Evolutionary conservation across 1,140 invertebrate genomes (phyloP).

Genomic region (Cecropterus lyciades): DNA sequence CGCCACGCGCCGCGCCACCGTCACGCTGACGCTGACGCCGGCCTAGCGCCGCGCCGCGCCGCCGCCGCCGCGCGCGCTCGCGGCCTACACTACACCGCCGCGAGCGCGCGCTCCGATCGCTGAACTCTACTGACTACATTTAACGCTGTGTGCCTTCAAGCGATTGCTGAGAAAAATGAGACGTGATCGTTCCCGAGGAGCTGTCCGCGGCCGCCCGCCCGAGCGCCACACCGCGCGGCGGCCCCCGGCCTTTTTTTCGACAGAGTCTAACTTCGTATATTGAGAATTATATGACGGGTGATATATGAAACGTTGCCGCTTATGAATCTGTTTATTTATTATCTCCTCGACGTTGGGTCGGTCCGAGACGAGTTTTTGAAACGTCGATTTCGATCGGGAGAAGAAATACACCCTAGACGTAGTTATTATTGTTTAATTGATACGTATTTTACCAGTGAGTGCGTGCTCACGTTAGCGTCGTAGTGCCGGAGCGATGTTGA

Average conservation of each 20-base stretch:
- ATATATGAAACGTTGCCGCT: constrained; percentile 83
- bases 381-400: constrained; percentile 82
- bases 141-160: constrained; percentile 84
- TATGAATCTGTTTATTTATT: constrained; percentile 81
- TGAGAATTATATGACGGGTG: constrained; percentile 83
- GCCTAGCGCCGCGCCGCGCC: constrained; percentile 87
- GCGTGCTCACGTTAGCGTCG: constrained; percentile 72
- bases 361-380: constrained; percentile 81
- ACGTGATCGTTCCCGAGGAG: constrained; percentile 75
- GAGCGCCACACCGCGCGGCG: constrained; percentile 68
- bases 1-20: constrained; percentile 91
- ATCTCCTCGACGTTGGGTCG: constrained; percentile 81
- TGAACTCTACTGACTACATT: constrained; percentile 77
- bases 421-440: constrained; percentile 79
- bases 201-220: constrained; percentile 66
- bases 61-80: constrained; percentile 37
- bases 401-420: constrained; percentile 82
- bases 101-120: constrained; percentile 61
- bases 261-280: constrained; percentile 83
- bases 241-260: constrained; percentile 69
- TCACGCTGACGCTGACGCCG: constrained; percentile 96
- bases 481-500: constrained; percentile 79
- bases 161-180: constrained; percentile 78
- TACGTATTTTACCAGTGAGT: constrained; percentile 67
- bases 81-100: constrained; percentile 54